These are phyloP conservation scores for Tromatobia lineatoria DNA, from an alignment of 2,888 invertebrate species.

Conservation along the genomic window DNA sequence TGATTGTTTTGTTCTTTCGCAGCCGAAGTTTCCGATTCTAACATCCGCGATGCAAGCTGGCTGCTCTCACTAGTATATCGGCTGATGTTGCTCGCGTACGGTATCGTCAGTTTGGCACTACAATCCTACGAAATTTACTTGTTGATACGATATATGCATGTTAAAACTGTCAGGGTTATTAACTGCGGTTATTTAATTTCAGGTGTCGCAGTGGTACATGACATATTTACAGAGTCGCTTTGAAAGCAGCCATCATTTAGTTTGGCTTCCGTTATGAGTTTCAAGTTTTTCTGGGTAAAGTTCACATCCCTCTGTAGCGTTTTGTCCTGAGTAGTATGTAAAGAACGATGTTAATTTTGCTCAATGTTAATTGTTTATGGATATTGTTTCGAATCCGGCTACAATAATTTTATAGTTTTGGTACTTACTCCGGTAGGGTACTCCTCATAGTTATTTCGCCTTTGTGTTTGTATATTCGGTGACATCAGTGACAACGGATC, in stretches of 20 bases:
- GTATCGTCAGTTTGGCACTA: conserved; percentile 3
- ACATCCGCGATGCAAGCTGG: background rate
- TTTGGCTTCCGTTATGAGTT: background rate
- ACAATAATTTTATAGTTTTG: background rate
- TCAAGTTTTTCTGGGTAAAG: background rate
- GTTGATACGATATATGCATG: background rate
- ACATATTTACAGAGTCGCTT: background rate
- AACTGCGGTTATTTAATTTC: conserved; percentile 1
- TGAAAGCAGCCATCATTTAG: background rate
- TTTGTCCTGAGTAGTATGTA: background rate
- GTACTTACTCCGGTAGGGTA: background rate
- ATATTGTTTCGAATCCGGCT: background rate
- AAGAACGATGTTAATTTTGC: background rate
- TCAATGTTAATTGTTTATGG: background rate
- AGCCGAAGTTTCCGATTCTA: conserved; percentile 2
- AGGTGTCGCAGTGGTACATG: conserved; percentile 1
- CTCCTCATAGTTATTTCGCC: background rate
- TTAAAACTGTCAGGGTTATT: background rate
- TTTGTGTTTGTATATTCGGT: background rate
- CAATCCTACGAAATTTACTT: conserved; percentile 3
- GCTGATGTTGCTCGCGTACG: background rate
- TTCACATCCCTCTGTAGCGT: background rate
- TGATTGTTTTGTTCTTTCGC: conserved; percentile 9
- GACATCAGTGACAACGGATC: background rate
- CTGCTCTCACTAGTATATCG: background rate